Evolutionary conservation across 2,888 invertebrate species (phyloP).

Genomic region (Gastrophysa polygoni): DNA sequence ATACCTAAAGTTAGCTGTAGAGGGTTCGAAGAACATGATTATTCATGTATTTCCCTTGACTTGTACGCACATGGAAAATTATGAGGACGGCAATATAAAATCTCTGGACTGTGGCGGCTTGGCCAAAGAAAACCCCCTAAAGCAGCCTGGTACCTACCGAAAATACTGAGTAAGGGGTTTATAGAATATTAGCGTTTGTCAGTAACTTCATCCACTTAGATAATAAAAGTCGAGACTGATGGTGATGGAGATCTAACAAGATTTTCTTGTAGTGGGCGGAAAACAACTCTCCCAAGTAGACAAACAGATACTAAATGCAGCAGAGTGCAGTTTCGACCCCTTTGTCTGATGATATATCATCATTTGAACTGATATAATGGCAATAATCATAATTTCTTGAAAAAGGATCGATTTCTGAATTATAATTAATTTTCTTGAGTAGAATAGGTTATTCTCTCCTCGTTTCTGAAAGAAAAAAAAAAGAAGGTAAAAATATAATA

Average conservation of each 20-base stretch:
- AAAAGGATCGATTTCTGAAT: too few relatives aligned
- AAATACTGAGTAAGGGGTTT: constrained; percentile 22
- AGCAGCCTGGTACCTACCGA: constrained; percentile 22
- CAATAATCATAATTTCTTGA: too few relatives aligned
- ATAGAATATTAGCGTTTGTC: constrained; percentile 31
- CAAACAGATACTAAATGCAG: constrained; percentile 2
- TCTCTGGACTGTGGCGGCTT: constrained; percentile 23
- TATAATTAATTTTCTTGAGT: too few relatives aligned
- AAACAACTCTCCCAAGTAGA: constrained; percentile 2
- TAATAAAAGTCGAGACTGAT: constrained; percentile 30
- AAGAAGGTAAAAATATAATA: too few relatives aligned
- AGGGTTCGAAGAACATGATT: too few relatives aligned
- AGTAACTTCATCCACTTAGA: constrained; percentile 29
- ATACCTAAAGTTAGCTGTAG: too few relatives aligned
- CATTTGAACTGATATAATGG: too few relatives aligned
- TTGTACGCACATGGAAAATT: constrained; percentile 2
- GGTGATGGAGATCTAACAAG: constrained; percentile 13
- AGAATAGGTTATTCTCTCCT: too few relatives aligned
- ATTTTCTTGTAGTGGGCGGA: constrained; percentile 12
- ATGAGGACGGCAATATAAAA: constrained; percentile 15
- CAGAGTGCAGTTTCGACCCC: too few relatives aligned
- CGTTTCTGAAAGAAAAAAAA: too few relatives aligned
- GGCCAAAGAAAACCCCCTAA: constrained; percentile 20
- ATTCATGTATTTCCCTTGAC: background rate
- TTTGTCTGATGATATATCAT: too few relatives aligned